Evolutionary conservation across 2,113 vertebrate genomes (phyloP).

Genomic region (Myiopsitta monachus): DNA sequence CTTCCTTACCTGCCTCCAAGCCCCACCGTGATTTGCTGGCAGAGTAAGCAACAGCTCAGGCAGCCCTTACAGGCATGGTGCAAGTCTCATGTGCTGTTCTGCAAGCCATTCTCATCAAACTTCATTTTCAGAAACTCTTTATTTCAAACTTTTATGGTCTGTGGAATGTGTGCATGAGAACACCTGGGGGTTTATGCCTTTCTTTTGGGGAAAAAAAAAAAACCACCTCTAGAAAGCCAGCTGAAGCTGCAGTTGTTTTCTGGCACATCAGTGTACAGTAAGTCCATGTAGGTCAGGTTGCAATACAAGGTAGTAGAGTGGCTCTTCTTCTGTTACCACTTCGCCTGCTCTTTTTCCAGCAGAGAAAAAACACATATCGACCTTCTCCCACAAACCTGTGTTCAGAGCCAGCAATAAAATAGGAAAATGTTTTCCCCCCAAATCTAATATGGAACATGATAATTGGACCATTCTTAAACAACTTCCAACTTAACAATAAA

Average conservation of each 20-base stretch:
- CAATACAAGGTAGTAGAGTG: not conserved
- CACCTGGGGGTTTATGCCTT: not conserved
- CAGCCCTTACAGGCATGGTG: not conserved
- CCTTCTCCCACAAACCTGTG: not conserved
- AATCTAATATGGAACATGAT: conserved; percentile 55
- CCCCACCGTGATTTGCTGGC: not conserved
- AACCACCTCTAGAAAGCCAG: accelerated
- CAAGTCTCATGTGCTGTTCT: not conserved
- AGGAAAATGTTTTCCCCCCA: not conserved
- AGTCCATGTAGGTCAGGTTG: not conserved
- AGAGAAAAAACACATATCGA: not conserved
- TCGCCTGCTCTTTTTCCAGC: not conserved
- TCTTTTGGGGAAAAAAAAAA: accelerated
- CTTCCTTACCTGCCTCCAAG: not conserved
- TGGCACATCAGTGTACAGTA: not conserved
- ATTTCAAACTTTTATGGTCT: not conserved
- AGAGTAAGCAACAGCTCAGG: not conserved
- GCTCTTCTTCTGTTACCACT: not conserved
- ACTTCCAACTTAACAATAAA: conserved; percentile 48
- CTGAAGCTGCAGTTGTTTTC: not conserved
- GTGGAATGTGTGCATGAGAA: accelerated
- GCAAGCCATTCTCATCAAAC: not conserved
- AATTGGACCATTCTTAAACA: conserved; percentile 35
- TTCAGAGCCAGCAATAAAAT: not conserved
- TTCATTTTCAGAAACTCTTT: not conserved